Base-by-base conservation (phyloP, 2,888 invertebrate genomes). In the Hemicrepidius hirtus region DNA sequence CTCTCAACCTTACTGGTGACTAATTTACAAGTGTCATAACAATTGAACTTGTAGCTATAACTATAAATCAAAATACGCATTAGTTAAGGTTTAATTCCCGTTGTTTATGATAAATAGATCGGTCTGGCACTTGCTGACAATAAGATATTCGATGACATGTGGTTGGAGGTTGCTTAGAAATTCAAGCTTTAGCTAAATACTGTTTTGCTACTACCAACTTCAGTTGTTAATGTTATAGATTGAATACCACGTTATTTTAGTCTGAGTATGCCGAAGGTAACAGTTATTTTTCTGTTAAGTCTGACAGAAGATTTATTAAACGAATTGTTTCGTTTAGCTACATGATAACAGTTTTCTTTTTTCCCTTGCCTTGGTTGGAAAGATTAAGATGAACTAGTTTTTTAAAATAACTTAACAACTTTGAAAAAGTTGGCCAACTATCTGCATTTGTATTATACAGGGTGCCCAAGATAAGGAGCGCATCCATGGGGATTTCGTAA, bases 21-120 rank as follows among this genome's bases (percentile, higher is more conserved):
- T 78, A 80, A 79, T 80, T 80, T 80, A 79, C 79, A 77, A 77
- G 77, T 79, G 80, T 79, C 80, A 79, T 78, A 80, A 80, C 79
- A 80, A 80, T 77, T 74, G 76, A 75, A 74, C 77, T 49, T 67
- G 71, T 74, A 75, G 74, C 68, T 73, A 74, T 74, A 60, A 32
- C 65, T 71, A 80, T 80, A 80, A 79, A 80, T 80, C 79, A 74
- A 64, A 63, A 46, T 46, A 46, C 57, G 49, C 50, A 68, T 68
- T 68, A 46, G 60, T 62, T 50, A 53, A 16, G 60, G 62, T 40
- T 50, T 50, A 68, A 62, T 49, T 68, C 62, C 60, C 37, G 68
- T 62, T 68, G 67, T 62, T 68, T 62, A 68, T 50, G 68, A 68
- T 68, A 68, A 60, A 68, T 68, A 60, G 59, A 59, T 59, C 37